phyloP scores from a whole-genome alignment of 2,113 vertebrate species.

The Pseudolaguvia tuberculata region DNA sequence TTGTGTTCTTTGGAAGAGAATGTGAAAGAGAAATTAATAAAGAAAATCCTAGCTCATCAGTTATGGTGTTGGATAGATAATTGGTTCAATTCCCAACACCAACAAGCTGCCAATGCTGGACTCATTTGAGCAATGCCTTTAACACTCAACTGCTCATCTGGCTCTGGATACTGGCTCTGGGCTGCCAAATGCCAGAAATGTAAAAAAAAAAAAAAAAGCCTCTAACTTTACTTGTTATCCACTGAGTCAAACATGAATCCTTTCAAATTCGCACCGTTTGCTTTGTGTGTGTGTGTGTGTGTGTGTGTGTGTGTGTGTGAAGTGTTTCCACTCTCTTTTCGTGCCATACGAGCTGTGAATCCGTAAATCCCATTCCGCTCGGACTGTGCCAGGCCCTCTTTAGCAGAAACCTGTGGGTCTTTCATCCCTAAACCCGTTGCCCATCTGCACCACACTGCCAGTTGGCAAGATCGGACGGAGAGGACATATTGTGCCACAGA shows the following conservation, averaged over 20 bases:
- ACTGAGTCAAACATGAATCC: constrained; percentile 25
- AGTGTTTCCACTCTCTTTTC: background rate
- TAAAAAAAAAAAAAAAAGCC: no score
- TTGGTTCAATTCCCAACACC: no score
- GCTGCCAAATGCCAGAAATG: no score
- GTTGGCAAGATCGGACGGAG: constrained; percentile 40
- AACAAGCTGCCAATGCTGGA: no score
- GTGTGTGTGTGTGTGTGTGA: background rate
- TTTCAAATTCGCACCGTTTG: background rate
- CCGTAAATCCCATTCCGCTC: constrained; percentile 27
- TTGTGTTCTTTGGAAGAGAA: no score
- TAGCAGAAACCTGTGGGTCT: constrained; percentile 39
- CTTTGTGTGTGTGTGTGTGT: constrained; percentile 3
- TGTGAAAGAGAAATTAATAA: no score
- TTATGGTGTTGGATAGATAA: no score
- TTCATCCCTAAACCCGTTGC: constrained; percentile 16
- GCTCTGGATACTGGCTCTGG: no score
- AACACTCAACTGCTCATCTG: no score
- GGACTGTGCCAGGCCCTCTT: constrained; percentile 44
- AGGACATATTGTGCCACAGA: constrained; percentile 46
- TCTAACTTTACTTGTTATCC: background rate
- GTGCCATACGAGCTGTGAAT: constrained; percentile 10
- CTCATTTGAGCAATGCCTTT: no score
- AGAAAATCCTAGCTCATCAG: no score
- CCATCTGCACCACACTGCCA: constrained; percentile 40